Conservation (phyloP, 2,797 vertebrate species). For the Catamblyrhynchus diadema region DNA sequence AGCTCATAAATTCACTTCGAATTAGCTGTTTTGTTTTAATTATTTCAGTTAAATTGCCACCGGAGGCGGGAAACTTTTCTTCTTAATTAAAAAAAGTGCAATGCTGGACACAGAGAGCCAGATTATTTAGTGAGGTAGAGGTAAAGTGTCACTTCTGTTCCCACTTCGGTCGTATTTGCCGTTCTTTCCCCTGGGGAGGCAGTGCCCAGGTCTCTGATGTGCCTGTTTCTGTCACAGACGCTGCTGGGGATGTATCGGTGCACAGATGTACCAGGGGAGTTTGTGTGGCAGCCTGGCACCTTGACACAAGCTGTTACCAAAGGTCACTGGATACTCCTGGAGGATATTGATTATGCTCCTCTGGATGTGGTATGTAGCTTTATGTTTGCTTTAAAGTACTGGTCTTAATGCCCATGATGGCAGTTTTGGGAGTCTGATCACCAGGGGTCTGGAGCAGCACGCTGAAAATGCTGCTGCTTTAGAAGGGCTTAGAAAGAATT, state of each 20-base stretch:
- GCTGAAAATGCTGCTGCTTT: not conserved
- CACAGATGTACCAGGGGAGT: conserved; percentile 95
- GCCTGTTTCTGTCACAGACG: conserved; percentile 72
- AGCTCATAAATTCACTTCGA: not conserved
- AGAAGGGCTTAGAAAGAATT: not conserved
- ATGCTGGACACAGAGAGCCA: not conserved
- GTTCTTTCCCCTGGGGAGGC: not conserved
- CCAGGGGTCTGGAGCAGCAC: not conserved
- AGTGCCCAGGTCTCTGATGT: not conserved
- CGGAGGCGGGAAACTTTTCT: fast-evolving
- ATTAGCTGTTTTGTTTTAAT: not conserved
- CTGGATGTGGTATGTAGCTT: conserved; percentile 87
- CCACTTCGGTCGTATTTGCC: fast-evolving
- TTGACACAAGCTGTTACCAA: conserved; percentile 91
- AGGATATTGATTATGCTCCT: conserved; percentile 96
- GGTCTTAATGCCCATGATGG: fast-evolving
- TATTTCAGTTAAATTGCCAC: not conserved
- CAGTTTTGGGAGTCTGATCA: not conserved
- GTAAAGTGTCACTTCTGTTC: not conserved
- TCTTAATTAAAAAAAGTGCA: not conserved
- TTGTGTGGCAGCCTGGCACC: conserved; percentile 94
- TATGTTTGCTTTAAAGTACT: not conserved
- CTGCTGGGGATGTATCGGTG: conserved; percentile 97
- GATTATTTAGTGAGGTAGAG: not conserved
- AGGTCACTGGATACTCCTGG: conserved; percentile 93